Evolutionary conservation across 2,888 invertebrate species (phyloP).

Genomic region (Leucoptera coffeella): DNA sequence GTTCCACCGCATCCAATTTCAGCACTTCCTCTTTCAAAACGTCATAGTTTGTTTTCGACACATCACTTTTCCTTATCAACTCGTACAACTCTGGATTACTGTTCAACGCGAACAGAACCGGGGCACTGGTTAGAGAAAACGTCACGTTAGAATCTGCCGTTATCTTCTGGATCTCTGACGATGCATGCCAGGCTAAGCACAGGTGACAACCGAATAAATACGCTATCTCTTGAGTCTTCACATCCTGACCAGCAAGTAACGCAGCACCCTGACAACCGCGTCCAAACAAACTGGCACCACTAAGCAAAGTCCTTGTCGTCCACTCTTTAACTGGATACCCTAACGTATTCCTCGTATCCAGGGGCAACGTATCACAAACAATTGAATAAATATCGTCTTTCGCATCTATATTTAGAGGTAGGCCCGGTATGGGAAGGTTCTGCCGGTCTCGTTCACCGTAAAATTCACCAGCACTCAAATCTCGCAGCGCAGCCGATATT

Average conservation of each 20-base stretch:
- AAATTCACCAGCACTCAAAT: constrained; percentile 80
- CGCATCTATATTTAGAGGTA: constrained; percentile 38
- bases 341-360: constrained; percentile 23
- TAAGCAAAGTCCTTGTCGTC: constrained; percentile 65
- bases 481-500: constrained; percentile 74
- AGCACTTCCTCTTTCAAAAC: constrained; percentile 28
- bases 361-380: constrained; percentile 30
- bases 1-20: constrained; percentile 27
- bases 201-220: constrained; percentile 76
- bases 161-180: constrained; percentile 26
- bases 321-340: constrained; percentile 63
- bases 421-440: constrained; percentile 66
- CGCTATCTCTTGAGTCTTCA: constrained; percentile 63
- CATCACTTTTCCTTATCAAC: constrained; percentile 39
- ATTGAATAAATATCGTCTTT: constrained; percentile 9
- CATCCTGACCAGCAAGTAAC: constrained; percentile 62
- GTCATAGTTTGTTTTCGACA: constrained; percentile 57
- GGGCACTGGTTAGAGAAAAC: constrained; percentile 72
- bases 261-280: constrained; percentile 76
- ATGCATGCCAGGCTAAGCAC: constrained; percentile 75
- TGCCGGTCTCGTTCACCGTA: constrained; percentile 66
- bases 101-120: constrained; percentile 75
- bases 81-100: constrained; percentile 62
- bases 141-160: constrained; percentile 51
- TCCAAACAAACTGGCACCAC: constrained; percentile 60